These are phyloP conservation scores for Rhodeus uyekii DNA, from an alignment of 2,797 vertebrate species.

Conservation along the genomic window DNA sequence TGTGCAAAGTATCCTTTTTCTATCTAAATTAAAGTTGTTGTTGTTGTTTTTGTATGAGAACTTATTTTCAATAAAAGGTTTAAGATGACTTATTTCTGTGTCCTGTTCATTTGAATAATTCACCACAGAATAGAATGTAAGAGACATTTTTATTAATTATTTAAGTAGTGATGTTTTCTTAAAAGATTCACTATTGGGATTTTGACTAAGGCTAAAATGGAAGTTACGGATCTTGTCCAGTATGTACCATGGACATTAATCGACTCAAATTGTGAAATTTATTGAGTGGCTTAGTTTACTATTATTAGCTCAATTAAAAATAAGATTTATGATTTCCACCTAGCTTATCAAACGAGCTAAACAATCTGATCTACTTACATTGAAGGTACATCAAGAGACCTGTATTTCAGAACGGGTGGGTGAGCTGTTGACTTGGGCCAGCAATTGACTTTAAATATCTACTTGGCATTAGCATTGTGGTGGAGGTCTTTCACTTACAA, in stretches of 20 bases:
- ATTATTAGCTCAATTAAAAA: too few species aligned
- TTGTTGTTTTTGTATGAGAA: constrained; percentile 75
- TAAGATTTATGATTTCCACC: neutral
- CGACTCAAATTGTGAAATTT: neutral
- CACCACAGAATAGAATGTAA: neutral
- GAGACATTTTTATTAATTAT: neutral
- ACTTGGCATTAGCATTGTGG: neutral
- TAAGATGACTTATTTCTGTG: neutral
- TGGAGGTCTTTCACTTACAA: neutral
- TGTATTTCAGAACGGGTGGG: neutral
- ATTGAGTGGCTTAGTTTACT: too few species aligned
- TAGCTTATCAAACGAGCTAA: neutral
- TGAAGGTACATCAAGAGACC: neutral
- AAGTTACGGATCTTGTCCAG: too few species aligned
- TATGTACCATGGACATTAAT: neutral
- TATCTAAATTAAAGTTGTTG: constrained; percentile 55
- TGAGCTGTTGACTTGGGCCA: neutral
- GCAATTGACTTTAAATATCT: neutral
- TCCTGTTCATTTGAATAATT: neutral
- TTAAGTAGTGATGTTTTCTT: neutral
- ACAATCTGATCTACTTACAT: too few species aligned
- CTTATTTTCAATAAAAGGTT: constrained; percentile 64
- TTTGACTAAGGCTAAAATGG: too few species aligned
- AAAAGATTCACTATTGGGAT: neutral
- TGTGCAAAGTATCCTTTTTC: constrained; percentile 57